A percentile compares a stretch with the other conserved stretches of the same genome.
phyloP scores from a whole-genome alignment of 1,140 invertebrate genomes.

The Eupristina koningsbergeri region DNA sequence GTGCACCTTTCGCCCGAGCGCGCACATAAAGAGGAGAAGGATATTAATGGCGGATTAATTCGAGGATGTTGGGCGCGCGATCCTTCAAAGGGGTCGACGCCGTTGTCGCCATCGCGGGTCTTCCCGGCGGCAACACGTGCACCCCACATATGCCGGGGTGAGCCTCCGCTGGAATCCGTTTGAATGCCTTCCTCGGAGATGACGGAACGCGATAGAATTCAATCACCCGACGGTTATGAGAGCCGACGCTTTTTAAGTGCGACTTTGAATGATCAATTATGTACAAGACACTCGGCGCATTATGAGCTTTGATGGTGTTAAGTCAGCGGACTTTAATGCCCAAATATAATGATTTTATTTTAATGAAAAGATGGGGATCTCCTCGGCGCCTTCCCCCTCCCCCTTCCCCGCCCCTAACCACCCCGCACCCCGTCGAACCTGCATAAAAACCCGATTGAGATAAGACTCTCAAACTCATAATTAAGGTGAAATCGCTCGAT shows the following conservation, averaged over 20 bases:
- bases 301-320: not conserved
- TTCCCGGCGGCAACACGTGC: not conserved
- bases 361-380: not conserved
- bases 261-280: conserved; percentile 32
- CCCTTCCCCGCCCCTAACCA: not conserved
- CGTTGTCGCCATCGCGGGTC: not conserved
- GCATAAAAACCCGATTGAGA: not conserved
- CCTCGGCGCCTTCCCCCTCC: not conserved
- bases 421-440: no score
- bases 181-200: conserved; percentile 45
- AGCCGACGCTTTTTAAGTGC: conserved; percentile 22
- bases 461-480: not conserved
- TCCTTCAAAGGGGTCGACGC: conserved; percentile 25
- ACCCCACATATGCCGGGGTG: not conserved
- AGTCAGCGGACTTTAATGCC: not conserved
- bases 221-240: conserved; percentile 31
- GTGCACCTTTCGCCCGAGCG: conserved; percentile 63
- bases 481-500: not conserved
- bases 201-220: conserved; percentile 43
- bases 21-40: conserved; percentile 53
- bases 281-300: not conserved
- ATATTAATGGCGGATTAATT: conserved; percentile 74
- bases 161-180: conserved; percentile 31
- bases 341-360: not conserved
- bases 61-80: conserved; percentile 59